Base-by-base conservation (phyloP, 1,140 invertebrate species). In the Druon quercuslanigerum region DNA sequence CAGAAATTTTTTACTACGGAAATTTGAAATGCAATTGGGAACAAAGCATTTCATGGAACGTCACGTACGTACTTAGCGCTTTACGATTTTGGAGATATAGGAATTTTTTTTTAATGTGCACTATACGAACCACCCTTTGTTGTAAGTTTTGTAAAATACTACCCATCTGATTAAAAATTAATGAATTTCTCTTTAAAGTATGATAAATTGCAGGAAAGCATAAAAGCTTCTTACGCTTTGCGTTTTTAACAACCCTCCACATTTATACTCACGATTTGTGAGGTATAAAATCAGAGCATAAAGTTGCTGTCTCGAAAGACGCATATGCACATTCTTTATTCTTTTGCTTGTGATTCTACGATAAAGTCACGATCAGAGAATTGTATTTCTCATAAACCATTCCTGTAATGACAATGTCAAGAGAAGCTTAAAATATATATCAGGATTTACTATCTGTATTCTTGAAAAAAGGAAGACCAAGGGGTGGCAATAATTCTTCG, bases 1-100 rank as follows among this genome's bases (percentile, higher is more conserved):
- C 74, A 50, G 52, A 46, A 46, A 46, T 46, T 51, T 50, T 76
- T 76, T 78, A 46, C 78, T 76, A 75, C 51, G 72, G 71, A 76
- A 82, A 80, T 82, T 73, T 72, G 75, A 54, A 79, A 74, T 19
- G 54, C 60, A 16, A 73, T 71, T 76, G 71, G 51, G 74, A 79
- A 77, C 71, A 6, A 70, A 70, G 33, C 60, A 70, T 70, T 20
- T 33, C 19, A 19, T 70, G 60, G 33, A 77, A 75, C 71, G 75
- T 51, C 73, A 76, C 77, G 25, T 40, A 13, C 25, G 33, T 70
- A 70, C 33, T 20, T 33, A 74, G 77, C 74, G 78, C 60, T 71
- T 78, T 79, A 78, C 75, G 76, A 79, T 78, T 46, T 46, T 46
- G 7, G 40, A 5, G 40, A 11, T 11, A 46, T 46, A 46, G 7